Evolutionary conservation across 2,113 vertebrate species (phyloP), one percentile per base, ranked within the genome.

Genomic region (Kryptolebias marmoratus): DNA sequence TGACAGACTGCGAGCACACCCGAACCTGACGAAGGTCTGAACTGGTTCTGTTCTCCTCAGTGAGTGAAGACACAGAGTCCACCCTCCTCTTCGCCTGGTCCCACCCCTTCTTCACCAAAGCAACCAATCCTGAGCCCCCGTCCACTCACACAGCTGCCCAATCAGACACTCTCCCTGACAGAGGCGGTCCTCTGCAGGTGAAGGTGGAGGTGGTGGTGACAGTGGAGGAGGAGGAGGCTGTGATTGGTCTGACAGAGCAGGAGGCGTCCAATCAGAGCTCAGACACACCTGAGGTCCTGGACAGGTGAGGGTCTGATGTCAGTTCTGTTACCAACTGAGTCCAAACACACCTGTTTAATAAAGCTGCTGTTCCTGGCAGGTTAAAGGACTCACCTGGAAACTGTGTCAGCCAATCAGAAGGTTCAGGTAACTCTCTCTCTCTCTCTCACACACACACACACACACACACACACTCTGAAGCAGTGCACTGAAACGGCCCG

Each of bases 81-180:
- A 36, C 74, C 44, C 82, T 91, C 64, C 76, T 87, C 47, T 78
- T 82, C 1, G 79, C 74, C 30, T 86, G 84, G 89, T 80, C 85
- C 75, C 79, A 84, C 79, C 87, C 87, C 11, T 63, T 85, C 30
- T 2, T 88, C 62, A 54, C 76, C 67, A 55, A 72, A 39, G 65
- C 57, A 13, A 52, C 63, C 73, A 79, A 82, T 60, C 63, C 49
- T 0, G 49, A 75, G 2, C 60, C 60, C 18, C 6, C 68, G n/a
- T 9, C 58, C 4, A 0, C 11, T 3, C 30, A 42, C 44, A 0
- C 36, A 1, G 60, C 30, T 27, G 44, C 5, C 58, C 84, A 80
- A 68, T 78, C 86, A 31, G 75, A 78, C 1, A 10, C 39, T 22
- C 9, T 68, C 22, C 13, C 66, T 2, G 71, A 30, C 2, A 52